Base-by-base conservation (phyloP, 1,140 invertebrate species). In the Triops cancriformis region DNA sequence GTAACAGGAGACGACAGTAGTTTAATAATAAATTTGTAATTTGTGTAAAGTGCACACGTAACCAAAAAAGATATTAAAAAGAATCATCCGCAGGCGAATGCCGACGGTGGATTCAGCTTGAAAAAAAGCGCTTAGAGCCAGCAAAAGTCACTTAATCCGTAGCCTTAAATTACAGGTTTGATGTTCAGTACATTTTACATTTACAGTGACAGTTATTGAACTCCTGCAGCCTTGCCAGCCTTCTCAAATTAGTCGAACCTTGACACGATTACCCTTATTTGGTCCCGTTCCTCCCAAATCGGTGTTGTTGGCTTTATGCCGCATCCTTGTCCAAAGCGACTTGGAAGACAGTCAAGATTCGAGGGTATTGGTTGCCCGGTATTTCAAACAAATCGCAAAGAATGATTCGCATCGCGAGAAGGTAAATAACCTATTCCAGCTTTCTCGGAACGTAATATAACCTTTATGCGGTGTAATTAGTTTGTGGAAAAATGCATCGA, bases 191-290 rank as follows among this genome's bases (percentile, higher is more conserved):
- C 31, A 37, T 2, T 37, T 37, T 4, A 37, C 2, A 4, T 37
- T 83, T 82, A 72, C 81, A 86, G 84, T 85, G 73, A 82, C 81
- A 74, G 76, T 85, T 78, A 80, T 81, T 45, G 82, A 83, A 74
- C 81, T 80, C 73, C 77, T 85, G 73, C 82, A 79, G 31, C 82
- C 82, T 11, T 81, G 81, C 26, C 81, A 82, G 77, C 45, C 82
- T 26, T 43, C 26, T 73, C 51, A 37, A 73, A 79, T 81, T 77
- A 31, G 77, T 75, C 74, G 18, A 83, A 85, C 76, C 80, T 80
- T 80, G 82, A 83, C 83, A 43, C 80, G 81, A 14, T 82, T 85
- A 18, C 74, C 83, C 72, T 81, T 81, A 7, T 79, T 85, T 73
- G 78, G 81, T 26, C 42, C 26, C 23, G 26, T 73, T 74, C 79